A percentile compares a stretch with the other conserved stretches of the same genome.
phyloP scores from a whole-genome alignment of 1,140 invertebrate species.

The Bombus superbus region DNA sequence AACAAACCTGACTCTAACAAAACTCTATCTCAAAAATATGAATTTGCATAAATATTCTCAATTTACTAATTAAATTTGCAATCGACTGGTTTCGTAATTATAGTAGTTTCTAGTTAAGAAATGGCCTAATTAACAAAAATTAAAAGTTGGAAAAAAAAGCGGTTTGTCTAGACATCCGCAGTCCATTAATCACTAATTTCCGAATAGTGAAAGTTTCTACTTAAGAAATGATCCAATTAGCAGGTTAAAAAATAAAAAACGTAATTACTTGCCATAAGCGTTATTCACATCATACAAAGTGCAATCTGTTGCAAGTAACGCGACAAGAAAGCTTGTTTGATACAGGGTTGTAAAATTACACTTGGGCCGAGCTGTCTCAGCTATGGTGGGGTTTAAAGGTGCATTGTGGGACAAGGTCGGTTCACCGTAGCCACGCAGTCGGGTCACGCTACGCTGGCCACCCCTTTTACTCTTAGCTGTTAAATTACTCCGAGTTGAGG shows the following conservation, averaged over 20 bases:
- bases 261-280: not conserved
- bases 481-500: slow-evolving; percentile 66
- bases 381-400: slow-evolving; percentile 26
- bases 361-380: not conserved
- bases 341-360: slow-evolving; percentile 53
- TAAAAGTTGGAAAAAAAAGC: not conserved
- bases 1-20: no score
- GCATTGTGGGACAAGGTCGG: slow-evolving; percentile 71
- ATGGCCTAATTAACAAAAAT: not conserved
- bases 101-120: not conserved
- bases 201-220: not conserved
- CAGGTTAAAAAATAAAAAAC: not conserved
- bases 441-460: slow-evolving; percentile 66
- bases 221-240: not conserved
- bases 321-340: not conserved
- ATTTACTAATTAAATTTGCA: not conserved
- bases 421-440: slow-evolving; percentile 58
- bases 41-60: not conserved
- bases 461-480: slow-evolving; percentile 68
- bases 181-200: not conserved
- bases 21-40: no score
- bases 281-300: not conserved
- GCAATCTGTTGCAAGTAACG: not conserved
- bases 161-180: not conserved
- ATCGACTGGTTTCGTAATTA: not conserved